Base-by-base conservation (phyloP, 1,140 invertebrate genomes). In the Colletes latitarsis region DNA sequence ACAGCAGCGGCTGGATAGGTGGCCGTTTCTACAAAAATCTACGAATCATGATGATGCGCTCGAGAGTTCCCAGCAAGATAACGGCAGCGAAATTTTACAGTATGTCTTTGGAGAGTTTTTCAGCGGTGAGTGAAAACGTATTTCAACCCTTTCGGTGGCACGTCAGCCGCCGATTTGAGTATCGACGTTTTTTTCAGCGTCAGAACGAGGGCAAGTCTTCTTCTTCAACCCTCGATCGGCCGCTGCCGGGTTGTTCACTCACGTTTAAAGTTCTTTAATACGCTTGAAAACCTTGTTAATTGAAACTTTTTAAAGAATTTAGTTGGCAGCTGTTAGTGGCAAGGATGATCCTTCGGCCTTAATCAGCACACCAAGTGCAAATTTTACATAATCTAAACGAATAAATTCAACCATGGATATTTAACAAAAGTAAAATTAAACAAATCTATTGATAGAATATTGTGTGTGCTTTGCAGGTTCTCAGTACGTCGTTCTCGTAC, bases 401-500 rank as follows among this genome's bases (percentile, higher is more conserved):
- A 30, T 30, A 30, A 30, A 30, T 30, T 30, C 30, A 30, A 30
- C 30, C 30, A 30, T 2, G 30, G 30, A 30, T 30, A 30, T 30
- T 30, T 30, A 30, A 30, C 30, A 30, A 30, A 30, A 30, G 30
- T 30, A 30, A 30, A 30, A 30, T 30, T 30, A 30, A 30, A 30
- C 30, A 30, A 30, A 30, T n/a, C 46, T 46, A 4, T 60, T 43
- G 49, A 6, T 8, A 52, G 30, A 4, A 4, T 3, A 0, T 52
- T 6, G 53, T 71, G 12, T 63, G 19, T 71, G 57, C 68, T 82
- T 80, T 80, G 5, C 77, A 92, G 89, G 89, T 92, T 60, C 79
- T 92, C 15, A 89, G 88, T 43, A 86, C 89, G 12, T 90, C 89
- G 21, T 92, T 91, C 60, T 89, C 89, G 14, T 92, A 91, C 73